phyloP scores from a whole-genome alignment of 2,888 invertebrate species.

The Dugesia japonica region DNA sequence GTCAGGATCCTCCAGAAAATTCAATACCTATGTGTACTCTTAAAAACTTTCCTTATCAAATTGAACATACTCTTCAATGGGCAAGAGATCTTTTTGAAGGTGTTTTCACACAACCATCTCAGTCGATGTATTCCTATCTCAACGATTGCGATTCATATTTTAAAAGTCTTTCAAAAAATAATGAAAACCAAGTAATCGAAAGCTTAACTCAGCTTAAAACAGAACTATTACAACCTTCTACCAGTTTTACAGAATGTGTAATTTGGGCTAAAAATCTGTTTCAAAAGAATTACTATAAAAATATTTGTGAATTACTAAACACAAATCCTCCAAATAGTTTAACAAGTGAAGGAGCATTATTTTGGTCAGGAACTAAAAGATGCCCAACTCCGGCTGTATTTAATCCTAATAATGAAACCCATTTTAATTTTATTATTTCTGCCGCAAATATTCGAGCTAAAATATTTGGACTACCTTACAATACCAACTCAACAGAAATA shows the following conservation, averaged over 20 bases:
- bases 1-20: too few relatives aligned
- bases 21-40: too few relatives aligned
- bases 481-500: too few relatives aligned
- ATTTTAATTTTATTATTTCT: slow-evolving; percentile 74
- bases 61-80: too few relatives aligned
- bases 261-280: slow-evolving; percentile 47
- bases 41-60: too few relatives aligned
- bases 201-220: too few relatives aligned
- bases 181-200: too few relatives aligned
- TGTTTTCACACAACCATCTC: too few relatives aligned
- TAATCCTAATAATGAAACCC: slow-evolving; percentile 45
- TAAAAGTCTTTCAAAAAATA: too few relatives aligned
- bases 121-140: too few relatives aligned
- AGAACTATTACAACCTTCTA: slow-evolving; percentile 75
- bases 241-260: slow-evolving; percentile 58
- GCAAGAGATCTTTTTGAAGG: too few relatives aligned
- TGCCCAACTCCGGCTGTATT: slow-evolving; percentile 56
- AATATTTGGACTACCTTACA: slow-evolving; percentile 57
- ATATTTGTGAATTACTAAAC: slow-evolving; percentile 80
- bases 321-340: slow-evolving; percentile 83
- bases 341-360: slow-evolving; percentile 57
- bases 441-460: slow-evolving; percentile 68
- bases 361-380: slow-evolving; percentile 93
- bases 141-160: too few relatives aligned
- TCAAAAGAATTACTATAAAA: slow-evolving; percentile 78